Percentiles rank a stretch among this genome's conserved stretches.
Evolutionary conservation across 2,797 vertebrate genomes (phyloP).

Genomic region (Danio jaintianensis): DNA sequence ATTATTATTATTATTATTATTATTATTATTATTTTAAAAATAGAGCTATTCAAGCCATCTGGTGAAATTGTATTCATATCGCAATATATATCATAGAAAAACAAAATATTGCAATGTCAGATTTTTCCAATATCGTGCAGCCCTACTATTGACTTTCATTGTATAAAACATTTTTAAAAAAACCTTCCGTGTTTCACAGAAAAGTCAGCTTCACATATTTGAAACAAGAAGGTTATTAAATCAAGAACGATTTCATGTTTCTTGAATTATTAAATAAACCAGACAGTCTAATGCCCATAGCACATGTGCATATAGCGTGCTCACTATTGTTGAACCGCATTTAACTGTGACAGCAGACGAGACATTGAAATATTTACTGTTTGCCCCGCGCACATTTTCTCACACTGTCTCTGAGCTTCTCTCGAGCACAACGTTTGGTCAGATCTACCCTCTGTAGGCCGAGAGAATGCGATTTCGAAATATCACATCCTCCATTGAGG

Average conservation of each 20-base stretch:
- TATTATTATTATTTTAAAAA: too few relatives aligned
- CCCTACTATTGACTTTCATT: background rate
- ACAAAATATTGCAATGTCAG: too few relatives aligned
- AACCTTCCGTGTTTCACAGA: background rate
- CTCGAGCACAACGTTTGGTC: background rate
- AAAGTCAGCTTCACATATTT: background rate
- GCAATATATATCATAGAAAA: too few relatives aligned
- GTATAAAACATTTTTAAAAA: background rate
- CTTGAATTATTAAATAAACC: background rate
- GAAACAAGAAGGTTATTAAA: background rate
- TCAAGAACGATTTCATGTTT: background rate
- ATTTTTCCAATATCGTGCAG: too few relatives aligned
- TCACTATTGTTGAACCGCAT: background rate
- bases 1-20: too few relatives aligned
- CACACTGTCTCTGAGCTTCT: conserved; percentile 7
- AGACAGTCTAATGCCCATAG: background rate
- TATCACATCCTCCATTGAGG: conserved; percentile 18
- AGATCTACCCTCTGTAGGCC: background rate
- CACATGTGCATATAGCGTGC: background rate
- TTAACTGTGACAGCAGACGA: background rate
- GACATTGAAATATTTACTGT: conserved; percentile 2
- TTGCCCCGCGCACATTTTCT: conserved; percentile 24
- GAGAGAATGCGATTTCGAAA: conserved; percentile 38
- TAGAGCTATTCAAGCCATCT: too few relatives aligned
- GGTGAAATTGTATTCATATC: too few relatives aligned